Evolutionary conservation across 37 sponge, comb jelly and placozoan genomes (phyloP).

Genomic region (Hormiphora californensis): DNA sequence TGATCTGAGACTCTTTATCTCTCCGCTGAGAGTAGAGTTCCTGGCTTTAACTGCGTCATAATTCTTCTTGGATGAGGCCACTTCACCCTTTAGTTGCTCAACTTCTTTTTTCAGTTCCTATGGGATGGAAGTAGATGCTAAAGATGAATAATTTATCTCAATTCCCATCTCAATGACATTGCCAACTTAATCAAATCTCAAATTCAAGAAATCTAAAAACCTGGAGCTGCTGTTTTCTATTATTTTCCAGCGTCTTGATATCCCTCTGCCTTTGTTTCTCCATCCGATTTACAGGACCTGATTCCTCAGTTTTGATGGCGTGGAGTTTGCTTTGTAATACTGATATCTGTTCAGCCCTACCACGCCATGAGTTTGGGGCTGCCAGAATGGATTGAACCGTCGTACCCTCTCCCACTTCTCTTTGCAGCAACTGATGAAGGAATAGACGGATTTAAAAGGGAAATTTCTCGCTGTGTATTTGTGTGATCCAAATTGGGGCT

Average conservation of each 20-base stretch:
- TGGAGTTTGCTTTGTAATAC: conserved; percentile 20
- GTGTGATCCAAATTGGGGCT: too few relatives aligned
- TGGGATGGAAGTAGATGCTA: too few relatives aligned
- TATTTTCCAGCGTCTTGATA: conserved; percentile 43
- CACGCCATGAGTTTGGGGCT: conserved; percentile 19
- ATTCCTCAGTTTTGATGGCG: neutral
- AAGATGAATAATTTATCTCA: too few relatives aligned
- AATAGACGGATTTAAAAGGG: too few relatives aligned
- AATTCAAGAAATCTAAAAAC: too few relatives aligned
- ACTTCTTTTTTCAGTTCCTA: conserved; percentile 23
- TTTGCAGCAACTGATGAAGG: conserved; percentile 27
- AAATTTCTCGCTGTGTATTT: too few relatives aligned
- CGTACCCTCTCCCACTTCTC: conserved; percentile 34
- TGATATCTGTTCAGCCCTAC: conserved; percentile 18
- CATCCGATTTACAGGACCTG: neutral
- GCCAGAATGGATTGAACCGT: conserved; percentile 27
- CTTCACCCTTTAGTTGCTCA: neutral
- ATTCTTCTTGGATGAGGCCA: conserved; percentile 18
- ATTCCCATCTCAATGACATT: too few relatives aligned
- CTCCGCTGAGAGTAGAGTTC: neutral
- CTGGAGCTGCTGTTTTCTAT: conserved; percentile 35
- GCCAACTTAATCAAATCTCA: too few relatives aligned
- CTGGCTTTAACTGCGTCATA: conserved; percentile 49
- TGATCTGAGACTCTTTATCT: neutral
- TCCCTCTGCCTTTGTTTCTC: conserved; percentile 15